Evolutionary conservation across 1,140 invertebrate genomes (phyloP).

Genomic region (Zophobas atratus): DNA sequence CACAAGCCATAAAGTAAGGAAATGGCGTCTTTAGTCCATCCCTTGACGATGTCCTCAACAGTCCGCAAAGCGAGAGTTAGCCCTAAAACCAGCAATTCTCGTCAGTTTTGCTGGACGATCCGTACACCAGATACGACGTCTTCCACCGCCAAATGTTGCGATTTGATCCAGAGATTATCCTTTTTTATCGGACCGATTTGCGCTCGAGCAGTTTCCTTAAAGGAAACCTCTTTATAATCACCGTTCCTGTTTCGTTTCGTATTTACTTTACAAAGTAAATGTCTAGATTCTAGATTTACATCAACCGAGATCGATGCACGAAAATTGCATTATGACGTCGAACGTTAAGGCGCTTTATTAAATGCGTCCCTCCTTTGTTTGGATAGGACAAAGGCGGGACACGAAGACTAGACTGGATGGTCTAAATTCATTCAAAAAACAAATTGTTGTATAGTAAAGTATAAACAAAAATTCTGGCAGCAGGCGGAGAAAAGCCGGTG

Average conservation of each 20-base stretch:
- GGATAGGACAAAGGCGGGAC: not conserved
- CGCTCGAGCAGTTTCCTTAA: conserved; percentile 13
- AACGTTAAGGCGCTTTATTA: conserved; percentile 7
- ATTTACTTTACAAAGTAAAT: conserved; percentile 20
- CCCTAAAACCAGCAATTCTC: no score
- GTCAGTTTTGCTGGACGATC: not conserved
- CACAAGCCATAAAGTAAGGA: no score
- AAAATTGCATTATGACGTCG: conserved; percentile 27
- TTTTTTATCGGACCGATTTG: conserved; percentile 31
- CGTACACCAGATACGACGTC: not conserved
- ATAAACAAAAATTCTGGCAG: no score
- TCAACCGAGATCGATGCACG: conserved; percentile 10
- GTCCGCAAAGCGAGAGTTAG: no score
- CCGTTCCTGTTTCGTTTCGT: conserved; percentile 19
- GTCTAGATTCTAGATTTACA: conserved; percentile 17
- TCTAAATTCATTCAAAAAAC: no score
- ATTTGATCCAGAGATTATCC: conserved; percentile 23
- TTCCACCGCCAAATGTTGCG: conserved; percentile 11
- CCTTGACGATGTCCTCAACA: no score
- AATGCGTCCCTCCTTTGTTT: conserved; percentile 1
- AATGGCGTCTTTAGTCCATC: no score
- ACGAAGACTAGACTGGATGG: not conserved
- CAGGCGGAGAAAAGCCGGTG: no score
- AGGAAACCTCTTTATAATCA: conserved; percentile 26
- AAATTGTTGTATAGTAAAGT: no score